Conservation (phyloP, 2,888 invertebrate genomes). For the Sylvicola cinctus region DNA sequence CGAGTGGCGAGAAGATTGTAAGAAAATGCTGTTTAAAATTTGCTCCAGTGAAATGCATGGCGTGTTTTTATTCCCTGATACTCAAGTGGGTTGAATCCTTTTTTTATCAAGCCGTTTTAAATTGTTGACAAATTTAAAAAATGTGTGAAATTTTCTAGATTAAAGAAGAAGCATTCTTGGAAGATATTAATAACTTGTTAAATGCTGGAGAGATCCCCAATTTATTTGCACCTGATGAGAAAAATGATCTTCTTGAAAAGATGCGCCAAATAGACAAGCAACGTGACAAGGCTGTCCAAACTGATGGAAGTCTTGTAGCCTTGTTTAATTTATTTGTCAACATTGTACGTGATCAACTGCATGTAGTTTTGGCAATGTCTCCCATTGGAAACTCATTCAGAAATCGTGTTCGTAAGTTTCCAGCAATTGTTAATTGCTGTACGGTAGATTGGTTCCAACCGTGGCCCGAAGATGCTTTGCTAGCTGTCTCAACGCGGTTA, state of each 20-base stretch:
- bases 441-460: constrained; percentile 94
- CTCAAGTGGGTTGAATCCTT: constrained; percentile 36
- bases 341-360: constrained; percentile 71
- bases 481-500: constrained; percentile 56
- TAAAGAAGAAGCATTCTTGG: constrained; percentile 81
- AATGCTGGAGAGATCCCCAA: constrained; percentile 91
- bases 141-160: constrained; percentile 31
- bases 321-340: constrained; percentile 75
- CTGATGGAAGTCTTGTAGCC: constrained; percentile 80
- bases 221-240: constrained; percentile 67
- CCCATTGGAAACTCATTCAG: constrained; percentile 74
- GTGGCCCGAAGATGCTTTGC: constrained; percentile 84
- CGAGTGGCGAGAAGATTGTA: constrained; percentile 88
- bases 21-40: constrained; percentile 55
- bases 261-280: constrained; percentile 82
- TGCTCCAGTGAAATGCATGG: constrained; percentile 69
- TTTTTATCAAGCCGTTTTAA: constrained; percentile 4
- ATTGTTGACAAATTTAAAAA: neutral
- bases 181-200: constrained; percentile 80
- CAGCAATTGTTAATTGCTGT: constrained; percentile 83
- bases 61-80: constrained; percentile 79
- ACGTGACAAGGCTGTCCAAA: constrained; percentile 66
- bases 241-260: constrained; percentile 77
- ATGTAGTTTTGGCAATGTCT: constrained; percentile 76
- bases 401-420: constrained; percentile 71